These are phyloP conservation scores for Manduca sexta DNA, from an alignment of 1,140 invertebrate species.

Conservation along the genomic window DNA sequence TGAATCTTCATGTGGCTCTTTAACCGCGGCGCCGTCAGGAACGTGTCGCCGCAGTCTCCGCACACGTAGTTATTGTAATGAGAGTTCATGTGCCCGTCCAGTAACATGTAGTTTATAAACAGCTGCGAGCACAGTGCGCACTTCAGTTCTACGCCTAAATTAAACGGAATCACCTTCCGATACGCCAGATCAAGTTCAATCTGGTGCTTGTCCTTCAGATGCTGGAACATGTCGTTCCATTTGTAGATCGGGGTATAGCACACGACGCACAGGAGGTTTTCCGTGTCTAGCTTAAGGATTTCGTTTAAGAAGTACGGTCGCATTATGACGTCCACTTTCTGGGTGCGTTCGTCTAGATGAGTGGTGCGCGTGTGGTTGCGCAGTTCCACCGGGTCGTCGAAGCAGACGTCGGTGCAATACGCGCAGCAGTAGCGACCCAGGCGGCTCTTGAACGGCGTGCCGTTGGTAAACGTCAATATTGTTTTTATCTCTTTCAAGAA, in stretches of 20 bases:
- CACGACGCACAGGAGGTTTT: conserved; percentile 34
- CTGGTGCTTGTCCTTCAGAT: conserved; percentile 33
- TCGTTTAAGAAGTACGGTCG: conserved; percentile 42
- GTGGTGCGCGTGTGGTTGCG: conserved; percentile 29
- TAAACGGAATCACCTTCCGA: conserved; percentile 41
- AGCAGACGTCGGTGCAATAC: conserved; percentile 39
- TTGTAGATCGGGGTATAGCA: conserved; percentile 26
- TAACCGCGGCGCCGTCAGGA: conserved; percentile 29
- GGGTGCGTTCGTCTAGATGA: conserved; percentile 27
- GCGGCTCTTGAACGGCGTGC: conserved; percentile 46
- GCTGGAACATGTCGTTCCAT: conserved; percentile 50
- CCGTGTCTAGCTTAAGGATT: conserved; percentile 42
- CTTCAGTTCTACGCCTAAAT: conserved; percentile 19
- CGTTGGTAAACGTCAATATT: conserved; percentile 43
- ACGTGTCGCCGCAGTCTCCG: conserved; percentile 46
- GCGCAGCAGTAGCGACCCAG: conserved; percentile 38
- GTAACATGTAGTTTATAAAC: conserved; percentile 33
- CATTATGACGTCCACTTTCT: conserved; percentile 32
- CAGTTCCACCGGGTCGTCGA: conserved; percentile 35
- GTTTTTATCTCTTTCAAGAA: conserved; percentile 42
- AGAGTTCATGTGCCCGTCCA: conserved; percentile 55
- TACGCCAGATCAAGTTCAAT: conserved; percentile 38
- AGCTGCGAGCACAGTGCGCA: conserved; percentile 38
- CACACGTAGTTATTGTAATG: conserved; percentile 56
- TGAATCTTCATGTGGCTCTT: conserved; percentile 45